Evolutionary conservation across 2,113 vertebrate genomes (phyloP).

Genomic region (Zapornia atra): DNA sequence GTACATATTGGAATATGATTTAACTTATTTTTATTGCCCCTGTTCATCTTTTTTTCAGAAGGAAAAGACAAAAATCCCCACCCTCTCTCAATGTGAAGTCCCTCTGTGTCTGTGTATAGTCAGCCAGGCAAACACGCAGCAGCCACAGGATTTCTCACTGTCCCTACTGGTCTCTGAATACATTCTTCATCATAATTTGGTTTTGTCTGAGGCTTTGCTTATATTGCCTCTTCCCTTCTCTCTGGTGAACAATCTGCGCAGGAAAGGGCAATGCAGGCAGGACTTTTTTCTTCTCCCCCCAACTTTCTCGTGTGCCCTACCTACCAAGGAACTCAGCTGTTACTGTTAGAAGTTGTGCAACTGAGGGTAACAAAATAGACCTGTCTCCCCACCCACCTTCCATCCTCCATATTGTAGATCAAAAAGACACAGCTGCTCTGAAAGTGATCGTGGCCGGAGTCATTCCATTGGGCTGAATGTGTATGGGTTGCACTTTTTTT

Average conservation of each 20-base stretch:
- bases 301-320: background rate
- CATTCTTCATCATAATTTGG: background rate
- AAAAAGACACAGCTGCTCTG: background rate
- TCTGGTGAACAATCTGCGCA: background rate
- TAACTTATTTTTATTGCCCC: conserved; percentile 66
- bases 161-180: background rate
- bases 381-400: background rate
- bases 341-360: background rate
- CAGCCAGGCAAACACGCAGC: background rate
- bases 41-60: conserved; percentile 11
- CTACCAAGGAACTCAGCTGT: background rate
- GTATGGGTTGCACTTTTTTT: conserved; percentile 48
- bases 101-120: background rate
- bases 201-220: background rate
- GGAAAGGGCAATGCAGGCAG: background rate
- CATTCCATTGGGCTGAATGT: conserved; percentile 27
- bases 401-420: background rate
- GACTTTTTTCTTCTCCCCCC: background rate
- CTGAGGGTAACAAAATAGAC: background rate
- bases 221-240: background rate
- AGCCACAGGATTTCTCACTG: background rate
- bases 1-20: conserved; percentile 71
- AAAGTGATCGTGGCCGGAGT: background rate
- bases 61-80: background rate
- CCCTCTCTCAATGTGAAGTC: background rate